These are phyloP conservation scores for Sisor rabdophorus DNA, from an alignment of 2,113 vertebrate species.

Conservation along the genomic window DNA sequence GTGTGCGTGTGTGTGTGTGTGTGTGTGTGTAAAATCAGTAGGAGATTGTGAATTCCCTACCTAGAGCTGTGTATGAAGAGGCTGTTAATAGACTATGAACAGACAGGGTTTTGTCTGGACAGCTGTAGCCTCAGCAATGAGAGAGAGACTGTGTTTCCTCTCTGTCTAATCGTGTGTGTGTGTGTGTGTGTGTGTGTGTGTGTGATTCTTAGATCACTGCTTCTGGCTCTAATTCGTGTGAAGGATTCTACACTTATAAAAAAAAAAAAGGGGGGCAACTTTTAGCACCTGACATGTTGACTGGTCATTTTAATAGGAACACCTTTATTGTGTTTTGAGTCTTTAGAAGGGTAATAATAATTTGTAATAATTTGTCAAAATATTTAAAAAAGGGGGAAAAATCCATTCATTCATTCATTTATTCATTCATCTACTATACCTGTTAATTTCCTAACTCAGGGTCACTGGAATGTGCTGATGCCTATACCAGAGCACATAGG, in stretches of 20 bases:
- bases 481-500: no score
- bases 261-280: no score
- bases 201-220: conserved; percentile 16
- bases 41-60: conserved; percentile 53
- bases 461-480: no score
- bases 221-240: neutral
- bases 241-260: neutral
- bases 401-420: no score
- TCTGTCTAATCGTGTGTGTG: neutral
- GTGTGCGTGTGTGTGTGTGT: conserved; percentile 5
- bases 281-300: no score
- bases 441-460: no score
- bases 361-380: no score
- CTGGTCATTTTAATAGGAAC: conserved; percentile 1
- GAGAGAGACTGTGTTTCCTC: conserved; percentile 6
- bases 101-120: conserved; percentile 72
- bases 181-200: conserved; percentile 28
- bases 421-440: no score
- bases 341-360: no score
- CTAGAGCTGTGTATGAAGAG: conserved; percentile 73
- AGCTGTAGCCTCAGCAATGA: conserved; percentile 44
- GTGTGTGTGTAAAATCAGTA: conserved; percentile 1
- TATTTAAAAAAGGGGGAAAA: no score
- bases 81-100: conserved; percentile 77
- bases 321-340: neutral